These are phyloP conservation scores for Arctia plantaginis DNA, from an alignment of 2,888 invertebrate species.

Conservation along the genomic window DNA sequence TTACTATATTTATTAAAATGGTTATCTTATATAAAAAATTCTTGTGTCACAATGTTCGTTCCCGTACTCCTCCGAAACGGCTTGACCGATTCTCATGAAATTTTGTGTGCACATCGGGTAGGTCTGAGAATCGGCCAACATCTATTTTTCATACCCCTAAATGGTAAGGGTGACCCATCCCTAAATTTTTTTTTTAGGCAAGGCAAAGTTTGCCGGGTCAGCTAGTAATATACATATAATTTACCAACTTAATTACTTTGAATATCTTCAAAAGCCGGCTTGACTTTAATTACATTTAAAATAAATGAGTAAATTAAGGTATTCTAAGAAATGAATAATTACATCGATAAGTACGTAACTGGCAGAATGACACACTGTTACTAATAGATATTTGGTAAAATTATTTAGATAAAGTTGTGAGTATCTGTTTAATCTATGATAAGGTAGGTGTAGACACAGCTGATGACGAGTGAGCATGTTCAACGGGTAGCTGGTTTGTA, in stretches of 20 bases:
- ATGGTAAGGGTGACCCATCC: no score
- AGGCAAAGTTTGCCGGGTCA: no score
- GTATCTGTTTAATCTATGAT: slow-evolving; percentile 42
- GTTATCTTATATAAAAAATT: no score
- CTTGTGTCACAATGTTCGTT: no score
- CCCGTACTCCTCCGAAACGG: no score
- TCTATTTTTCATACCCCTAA: no score
- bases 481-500: slow-evolving; percentile 42
- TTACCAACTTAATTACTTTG: neutral
- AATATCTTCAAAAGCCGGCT: neutral
- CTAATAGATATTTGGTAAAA: slow-evolving; percentile 25
- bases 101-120: no score
- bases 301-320: slow-evolving; percentile 27
- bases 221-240: no score
- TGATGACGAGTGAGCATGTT: slow-evolving; percentile 39
- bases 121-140: no score
- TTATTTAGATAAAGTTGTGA: slow-evolving; percentile 35
- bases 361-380: slow-evolving; percentile 25
- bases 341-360: slow-evolving; percentile 20
- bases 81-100: no score
- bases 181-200: no score
- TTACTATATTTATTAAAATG: neutral
- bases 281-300: slow-evolving; percentile 18
- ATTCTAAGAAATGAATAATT: slow-evolving; percentile 30
- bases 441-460: slow-evolving; percentile 47